Conservation (phyloP, 2,797 vertebrate genomes). For the Florisuga fusca region DNA sequence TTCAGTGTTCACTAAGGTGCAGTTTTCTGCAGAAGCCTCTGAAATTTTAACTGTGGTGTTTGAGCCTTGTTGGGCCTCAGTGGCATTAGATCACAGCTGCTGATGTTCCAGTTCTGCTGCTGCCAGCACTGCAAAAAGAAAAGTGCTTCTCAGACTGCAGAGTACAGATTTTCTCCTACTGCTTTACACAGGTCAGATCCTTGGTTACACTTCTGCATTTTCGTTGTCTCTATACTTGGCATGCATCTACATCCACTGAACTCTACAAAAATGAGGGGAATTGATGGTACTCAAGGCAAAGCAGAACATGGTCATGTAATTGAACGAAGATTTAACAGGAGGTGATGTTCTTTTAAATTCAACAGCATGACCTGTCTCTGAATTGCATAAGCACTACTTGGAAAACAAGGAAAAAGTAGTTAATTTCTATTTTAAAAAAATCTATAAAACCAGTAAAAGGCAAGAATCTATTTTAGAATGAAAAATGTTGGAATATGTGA, state of each 20-base stretch:
- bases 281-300: background rate
- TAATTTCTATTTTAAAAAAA: background rate
- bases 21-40: background rate
- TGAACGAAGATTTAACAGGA: background rate
- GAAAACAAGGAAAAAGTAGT: background rate
- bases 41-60: background rate
- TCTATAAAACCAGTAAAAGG: constrained; percentile 2
- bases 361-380: background rate
- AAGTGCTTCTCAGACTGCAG: background rate
- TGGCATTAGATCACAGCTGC: background rate
- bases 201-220: background rate
- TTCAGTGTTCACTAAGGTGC: background rate
- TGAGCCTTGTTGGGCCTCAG: background rate
- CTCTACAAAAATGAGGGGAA: background rate
- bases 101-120: background rate
- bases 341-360: background rate
- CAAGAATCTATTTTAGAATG: background rate
- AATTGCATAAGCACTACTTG: background rate
- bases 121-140: background rate
- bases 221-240: background rate
- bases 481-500: background rate
- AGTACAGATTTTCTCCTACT: background rate
- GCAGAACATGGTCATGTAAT: background rate
- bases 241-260: background rate
- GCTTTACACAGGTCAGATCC: background rate